Evolutionary conservation across 2,888 invertebrate genomes (phyloP), one percentile per base, ranked within the genome.

Genomic region (Acrobasis consociella): DNA sequence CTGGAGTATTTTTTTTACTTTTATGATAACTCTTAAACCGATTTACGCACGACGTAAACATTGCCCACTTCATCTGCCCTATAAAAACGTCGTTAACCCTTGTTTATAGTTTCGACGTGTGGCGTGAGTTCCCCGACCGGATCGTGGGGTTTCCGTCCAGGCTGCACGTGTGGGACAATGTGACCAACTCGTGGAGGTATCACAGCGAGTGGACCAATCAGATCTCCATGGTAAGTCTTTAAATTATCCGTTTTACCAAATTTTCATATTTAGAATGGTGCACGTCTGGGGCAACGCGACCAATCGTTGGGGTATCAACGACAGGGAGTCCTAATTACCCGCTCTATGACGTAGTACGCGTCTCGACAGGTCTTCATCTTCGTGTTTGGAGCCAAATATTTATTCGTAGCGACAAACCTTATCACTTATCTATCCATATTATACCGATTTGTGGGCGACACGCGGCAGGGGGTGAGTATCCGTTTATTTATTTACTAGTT

Each of bases 171-270:
- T 98, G 97, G 97, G 97, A 98, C 82, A 98, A 98, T 86, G 89
- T 90, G 7, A 97, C 97, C 0, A 91, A 93, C 72, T 94, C 95
- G 65, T 99, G 98, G 98, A 96, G 95, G 72, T 99, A 99, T 83
- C 98, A 99, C 90, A 98, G 98, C 37, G 99, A 99, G 91, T 99
- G 99, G 99, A 98, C 97, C 50, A 99, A 98, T 83, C 96, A 97
- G 84, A 97, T 97, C 70, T 99, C 98, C 0, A 98, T 99, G 98
- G 98, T 96, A 55, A 84, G 82, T 69, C 8, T 15, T 59, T n/a
- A 16, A 37, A 55, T 52, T 42, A 51, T 64, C n/a, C 56, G 42
- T 51, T 11, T 51, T 22, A 31, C 22, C 13, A 3, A 22, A 17
- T 11, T 9, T n/a, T n/a, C n/a, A n/a, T n/a, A n/a, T n/a, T n/a